Conservation (phyloP, 1,140 invertebrate species). For the Cydia fagiglandana region DNA sequence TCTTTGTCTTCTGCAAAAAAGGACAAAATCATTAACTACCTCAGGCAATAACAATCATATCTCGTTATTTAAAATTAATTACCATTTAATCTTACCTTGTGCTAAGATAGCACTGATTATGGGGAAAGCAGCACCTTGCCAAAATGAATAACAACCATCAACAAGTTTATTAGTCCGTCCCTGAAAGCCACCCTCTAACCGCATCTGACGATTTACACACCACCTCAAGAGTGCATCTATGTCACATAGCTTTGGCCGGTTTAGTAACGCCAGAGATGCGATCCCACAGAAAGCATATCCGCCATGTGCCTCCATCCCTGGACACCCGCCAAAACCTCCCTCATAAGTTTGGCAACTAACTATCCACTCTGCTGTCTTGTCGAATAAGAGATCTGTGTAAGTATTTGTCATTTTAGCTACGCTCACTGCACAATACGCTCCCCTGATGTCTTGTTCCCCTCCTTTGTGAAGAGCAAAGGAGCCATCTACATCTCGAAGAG, state of each 20-base stretch:
- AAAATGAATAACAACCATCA: slow-evolving; percentile 99
- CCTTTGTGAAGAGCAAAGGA: slow-evolving; percentile 94
- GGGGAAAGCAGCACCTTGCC: slow-evolving; percentile 96
- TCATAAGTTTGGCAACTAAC: slow-evolving; percentile 98
- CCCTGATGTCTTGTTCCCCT: slow-evolving; percentile 97
- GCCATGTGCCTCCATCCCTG: slow-evolving; percentile 98
- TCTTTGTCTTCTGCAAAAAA: slow-evolving; percentile 63
- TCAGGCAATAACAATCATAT: not conserved
- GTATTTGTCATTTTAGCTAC: slow-evolving; percentile 93
- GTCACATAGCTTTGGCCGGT: slow-evolving; percentile 89
- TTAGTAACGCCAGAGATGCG: slow-evolving; percentile 91
- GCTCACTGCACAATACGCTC: slow-evolving; percentile 95
- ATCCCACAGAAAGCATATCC: slow-evolving; percentile 99
- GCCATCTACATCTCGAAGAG: slow-evolving; percentile 90
- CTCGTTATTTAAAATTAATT: not conserved
- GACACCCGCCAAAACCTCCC: slow-evolving; percentile 97
- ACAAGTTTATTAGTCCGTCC: slow-evolving; percentile 99
- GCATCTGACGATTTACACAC: slow-evolving; percentile 94
- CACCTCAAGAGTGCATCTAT: slow-evolving; percentile 89
- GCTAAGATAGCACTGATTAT: slow-evolving; percentile 80
- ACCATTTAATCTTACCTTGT: slow-evolving; percentile 54
- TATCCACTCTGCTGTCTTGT: slow-evolving; percentile 94
- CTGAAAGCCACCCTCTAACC: slow-evolving; percentile 94
- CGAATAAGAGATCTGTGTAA: slow-evolving; percentile 88
- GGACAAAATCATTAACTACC: not conserved